Base-by-base conservation (phyloP, 2,888 invertebrate genomes). In the Diadegma fenestrale region DNA sequence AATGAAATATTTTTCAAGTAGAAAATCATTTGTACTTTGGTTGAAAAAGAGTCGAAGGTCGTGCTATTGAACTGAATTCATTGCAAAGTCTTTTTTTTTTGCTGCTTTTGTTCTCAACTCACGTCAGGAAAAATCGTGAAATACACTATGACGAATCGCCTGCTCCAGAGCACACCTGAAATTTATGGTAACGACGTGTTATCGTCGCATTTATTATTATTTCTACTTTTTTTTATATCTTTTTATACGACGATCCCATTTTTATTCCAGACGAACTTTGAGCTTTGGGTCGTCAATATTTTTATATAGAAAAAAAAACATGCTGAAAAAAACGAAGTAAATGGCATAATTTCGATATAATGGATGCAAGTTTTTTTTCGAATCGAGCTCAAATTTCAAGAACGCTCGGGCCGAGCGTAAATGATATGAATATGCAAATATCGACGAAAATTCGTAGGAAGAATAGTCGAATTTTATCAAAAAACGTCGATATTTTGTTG, bases 161-260 rank as follows among this genome's bases (percentile, higher is more conserved):
- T 33, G 64, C 37, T 30, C 45, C 48, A 33, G n/a, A 63, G 33
- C 19, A 48, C 76, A 48, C 33, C 48, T 76, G 19, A 64, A 76
- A 64, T 76, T 76, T 64, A 76, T 76, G 48, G 43, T 64, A 37
- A 76, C 48, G 14, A 45, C 61, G 17, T 45, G 45, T 75, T 63
- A 63, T 63, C 61, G 45, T n/a, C 63, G 33, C 61, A 73, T 61
- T 41, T 41, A 37, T 54, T 54, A 41, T 41, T 37, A 8, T 37
- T 37, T 10, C 12, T 54, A 41, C 22, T 22, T 43, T 19, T 54
- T 22, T 6, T 72, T 58, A 37, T 51, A 71, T 51, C 51, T 51
- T 33, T 37, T 19, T 37, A 54, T 54, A 54, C 33, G 54, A 37
- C 22, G 33, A 33, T 33, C 33, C 19, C 22, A 17, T 61, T 73